Evolutionary conservation across 2,797 vertebrate genomes (phyloP).

Genomic region (Phrynocephalus guinanensis): DNA sequence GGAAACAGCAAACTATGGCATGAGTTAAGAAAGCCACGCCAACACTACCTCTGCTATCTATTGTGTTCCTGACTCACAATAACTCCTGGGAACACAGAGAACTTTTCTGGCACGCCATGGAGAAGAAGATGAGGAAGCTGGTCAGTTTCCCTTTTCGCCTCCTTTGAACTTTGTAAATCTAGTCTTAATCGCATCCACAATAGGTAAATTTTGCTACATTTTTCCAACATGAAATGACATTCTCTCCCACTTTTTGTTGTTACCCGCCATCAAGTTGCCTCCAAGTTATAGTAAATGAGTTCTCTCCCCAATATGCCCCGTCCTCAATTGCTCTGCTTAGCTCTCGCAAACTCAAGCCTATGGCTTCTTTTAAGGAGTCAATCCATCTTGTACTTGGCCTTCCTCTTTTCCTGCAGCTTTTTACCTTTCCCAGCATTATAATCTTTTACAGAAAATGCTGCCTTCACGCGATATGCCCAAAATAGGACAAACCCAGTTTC

Average conservation of each 20-base stretch:
- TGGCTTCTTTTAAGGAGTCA: too few species aligned
- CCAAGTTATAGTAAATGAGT: too few species aligned
- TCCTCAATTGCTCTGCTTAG: too few species aligned
- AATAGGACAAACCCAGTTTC: too few species aligned
- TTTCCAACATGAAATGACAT: neutral
- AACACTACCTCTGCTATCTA: neutral
- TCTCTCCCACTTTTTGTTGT: neutral
- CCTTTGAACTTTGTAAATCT: neutral
- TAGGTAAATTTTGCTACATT: neutral
- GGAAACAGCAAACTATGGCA: constrained; percentile 8
- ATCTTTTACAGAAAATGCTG: too few species aligned
- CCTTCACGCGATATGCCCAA: too few species aligned
- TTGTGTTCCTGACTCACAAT: neutral
- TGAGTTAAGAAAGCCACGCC: neutral
- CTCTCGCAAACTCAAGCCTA: too few species aligned
- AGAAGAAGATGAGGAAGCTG: neutral
- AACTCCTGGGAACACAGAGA: neutral
- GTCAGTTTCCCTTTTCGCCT: neutral
- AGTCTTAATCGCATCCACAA: neutral
- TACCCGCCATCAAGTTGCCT: too few species aligned
- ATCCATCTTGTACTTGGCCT: too few species aligned
- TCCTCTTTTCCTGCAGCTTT: too few species aligned
- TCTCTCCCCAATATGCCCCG: too few species aligned
- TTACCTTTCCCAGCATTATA: too few species aligned
- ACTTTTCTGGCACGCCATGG: neutral